These are phyloP conservation scores for Catocala nupta DNA, from an alignment of 2,888 invertebrate species.

Conservation along the genomic window DNA sequence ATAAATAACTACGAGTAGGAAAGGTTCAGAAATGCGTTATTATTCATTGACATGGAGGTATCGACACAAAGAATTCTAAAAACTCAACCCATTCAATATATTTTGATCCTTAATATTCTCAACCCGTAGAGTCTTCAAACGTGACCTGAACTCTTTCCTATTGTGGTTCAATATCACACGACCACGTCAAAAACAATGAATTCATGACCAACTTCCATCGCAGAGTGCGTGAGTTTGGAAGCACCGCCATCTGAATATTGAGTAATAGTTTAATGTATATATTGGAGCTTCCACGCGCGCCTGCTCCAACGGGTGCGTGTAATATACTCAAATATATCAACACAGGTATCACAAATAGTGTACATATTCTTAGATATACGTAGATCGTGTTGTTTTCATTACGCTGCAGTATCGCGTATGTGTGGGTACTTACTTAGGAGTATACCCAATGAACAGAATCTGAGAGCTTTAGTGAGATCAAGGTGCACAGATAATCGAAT, in stretches of 20 bases:
- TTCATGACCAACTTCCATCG: conserved; percentile 80
- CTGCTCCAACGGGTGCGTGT: conserved; percentile 14
- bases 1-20: conserved; percentile 14
- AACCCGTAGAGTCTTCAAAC: conserved; percentile 71
- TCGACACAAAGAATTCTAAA: conserved; percentile 73
- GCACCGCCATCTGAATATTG: conserved; percentile 71
- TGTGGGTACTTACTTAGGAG: conserved; percentile 36
- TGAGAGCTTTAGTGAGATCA: conserved; percentile 76
- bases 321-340: neutral
- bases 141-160: conserved; percentile 84
- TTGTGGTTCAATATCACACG: conserved; percentile 82
- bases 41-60: conserved; percentile 51
- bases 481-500: conserved; percentile 86
- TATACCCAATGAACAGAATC: conserved; percentile 74
- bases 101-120: conserved; percentile 77
- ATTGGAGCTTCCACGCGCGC: conserved; percentile 39
- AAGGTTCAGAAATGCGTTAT: conserved; percentile 40
- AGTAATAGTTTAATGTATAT: conserved; percentile 65
- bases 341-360: conserved; percentile 34
- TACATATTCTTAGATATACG: conserved; percentile 34
- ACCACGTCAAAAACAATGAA: conserved; percentile 83
- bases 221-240: conserved; percentile 69
- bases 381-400: conserved; percentile 64
- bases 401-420: conserved; percentile 57
- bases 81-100: conserved; percentile 75